Percentiles rank a stretch among this genome's conserved stretches.
Evolutionary conservation across 1,140 invertebrate genomes (phyloP).

Genomic region (Lepidurus packardi): DNA sequence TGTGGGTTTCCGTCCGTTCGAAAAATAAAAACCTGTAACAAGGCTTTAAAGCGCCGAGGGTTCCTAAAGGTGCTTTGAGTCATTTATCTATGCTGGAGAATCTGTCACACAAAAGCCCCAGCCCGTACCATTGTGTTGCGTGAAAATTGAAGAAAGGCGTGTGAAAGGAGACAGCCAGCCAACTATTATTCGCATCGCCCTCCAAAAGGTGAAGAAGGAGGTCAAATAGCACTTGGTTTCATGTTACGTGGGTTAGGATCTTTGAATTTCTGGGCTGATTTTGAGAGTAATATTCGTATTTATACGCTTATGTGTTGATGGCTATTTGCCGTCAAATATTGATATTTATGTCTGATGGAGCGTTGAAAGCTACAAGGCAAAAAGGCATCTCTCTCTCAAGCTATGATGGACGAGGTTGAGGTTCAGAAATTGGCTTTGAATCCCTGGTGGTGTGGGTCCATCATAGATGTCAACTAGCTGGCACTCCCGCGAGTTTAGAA

Average conservation of each 20-base stretch:
- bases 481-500: neutral
- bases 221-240: neutral
- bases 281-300: neutral
- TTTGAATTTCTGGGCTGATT: neutral
- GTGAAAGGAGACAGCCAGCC: neutral
- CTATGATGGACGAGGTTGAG: slow-evolving; percentile 10
- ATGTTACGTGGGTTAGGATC: neutral
- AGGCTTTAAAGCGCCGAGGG: slow-evolving; percentile 3
- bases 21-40: slow-evolving; percentile 20
- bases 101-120: neutral
- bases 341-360: slow-evolving; percentile 22
- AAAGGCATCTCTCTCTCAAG: neutral
- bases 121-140: neutral
- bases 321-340: slow-evolving; percentile 2
- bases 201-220: neutral
- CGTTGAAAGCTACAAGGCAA: neutral
- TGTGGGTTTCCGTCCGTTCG: slow-evolving; percentile 11
- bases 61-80: neutral
- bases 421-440: neutral
- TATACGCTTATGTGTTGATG: neutral
- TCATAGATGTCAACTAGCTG: neutral
- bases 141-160: slow-evolving; percentile 15
- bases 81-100: slow-evolving; percentile 6
- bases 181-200: slow-evolving; percentile 5
- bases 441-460: neutral